A percentile compares a stretch with the other conserved stretches of the same genome.
Evolutionary conservation across 2,113 vertebrate species (phyloP).

Genomic region (Pteruthius melanotis): DNA sequence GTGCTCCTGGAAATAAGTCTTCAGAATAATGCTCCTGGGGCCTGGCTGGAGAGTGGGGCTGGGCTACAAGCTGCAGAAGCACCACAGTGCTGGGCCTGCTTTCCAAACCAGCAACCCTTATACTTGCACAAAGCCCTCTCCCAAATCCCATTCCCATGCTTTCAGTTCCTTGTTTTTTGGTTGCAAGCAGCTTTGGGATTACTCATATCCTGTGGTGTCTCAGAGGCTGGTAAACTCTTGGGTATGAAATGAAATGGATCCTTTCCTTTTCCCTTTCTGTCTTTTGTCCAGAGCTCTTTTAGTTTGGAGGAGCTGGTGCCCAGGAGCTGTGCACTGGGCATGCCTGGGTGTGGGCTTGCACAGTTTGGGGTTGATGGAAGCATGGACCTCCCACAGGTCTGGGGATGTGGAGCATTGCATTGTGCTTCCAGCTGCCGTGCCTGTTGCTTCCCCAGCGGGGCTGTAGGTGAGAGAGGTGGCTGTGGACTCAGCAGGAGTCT

Average conservation of each 20-base stretch:
- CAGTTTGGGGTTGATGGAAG: background rate
- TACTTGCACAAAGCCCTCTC: background rate
- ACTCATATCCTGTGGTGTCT: conserved; percentile 5
- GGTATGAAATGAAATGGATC: background rate
- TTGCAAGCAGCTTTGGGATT: conserved; percentile 11
- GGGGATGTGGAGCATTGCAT: background rate
- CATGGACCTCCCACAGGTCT: background rate
- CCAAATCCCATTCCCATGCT: background rate
- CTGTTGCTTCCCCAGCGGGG: background rate
- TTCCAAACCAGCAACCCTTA: background rate
- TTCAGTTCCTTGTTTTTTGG: background rate
- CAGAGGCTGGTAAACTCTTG: background rate
- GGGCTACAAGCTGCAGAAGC: background rate
- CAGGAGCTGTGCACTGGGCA: background rate
- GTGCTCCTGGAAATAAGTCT: background rate
- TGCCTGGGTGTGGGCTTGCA: background rate
- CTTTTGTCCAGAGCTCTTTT: background rate
- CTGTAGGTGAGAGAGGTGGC: background rate
- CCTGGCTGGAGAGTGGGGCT: background rate
- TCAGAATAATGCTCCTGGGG: background rate
- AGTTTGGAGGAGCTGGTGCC: background rate
- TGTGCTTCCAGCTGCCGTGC: background rate
- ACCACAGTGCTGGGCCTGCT: background rate
- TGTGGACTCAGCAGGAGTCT: background rate
- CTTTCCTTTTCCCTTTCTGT: background rate